Conservation (phyloP, 2,113 vertebrate genomes). For the Cygnus buccinator region DNA sequence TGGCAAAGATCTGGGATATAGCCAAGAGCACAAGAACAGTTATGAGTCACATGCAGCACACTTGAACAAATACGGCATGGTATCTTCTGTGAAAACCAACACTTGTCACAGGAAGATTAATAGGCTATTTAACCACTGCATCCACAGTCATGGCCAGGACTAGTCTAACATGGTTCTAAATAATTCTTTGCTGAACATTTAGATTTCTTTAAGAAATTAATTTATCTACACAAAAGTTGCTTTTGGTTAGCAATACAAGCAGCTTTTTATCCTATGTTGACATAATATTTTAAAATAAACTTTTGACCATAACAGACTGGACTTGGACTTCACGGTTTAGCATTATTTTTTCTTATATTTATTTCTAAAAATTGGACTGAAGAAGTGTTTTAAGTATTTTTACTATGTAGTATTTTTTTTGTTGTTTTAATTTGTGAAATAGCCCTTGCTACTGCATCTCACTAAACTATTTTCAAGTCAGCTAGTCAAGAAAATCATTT, state of each 20-base stretch:
- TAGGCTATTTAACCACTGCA: constrained; percentile 48
- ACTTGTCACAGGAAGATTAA: constrained; percentile 65
- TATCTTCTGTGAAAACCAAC: constrained; percentile 73
- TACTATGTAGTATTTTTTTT: background rate
- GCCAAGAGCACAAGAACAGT: constrained; percentile 71
- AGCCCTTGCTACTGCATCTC: background rate
- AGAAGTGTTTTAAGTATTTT: background rate
- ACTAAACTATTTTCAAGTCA: background rate
- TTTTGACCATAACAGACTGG: background rate
- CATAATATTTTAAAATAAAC: background rate
- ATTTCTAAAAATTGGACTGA: background rate
- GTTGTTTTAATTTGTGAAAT: background rate
- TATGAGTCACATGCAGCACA: constrained; percentile 76
- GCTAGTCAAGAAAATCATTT: background rate
- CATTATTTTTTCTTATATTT: background rate
- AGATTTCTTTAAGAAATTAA: background rate
- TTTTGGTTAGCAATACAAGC: background rate
- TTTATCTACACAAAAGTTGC: background rate
- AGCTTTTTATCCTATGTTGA: background rate
- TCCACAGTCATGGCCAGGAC: background rate
- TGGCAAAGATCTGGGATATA: constrained; percentile 70
- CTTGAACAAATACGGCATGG: constrained; percentile 84
- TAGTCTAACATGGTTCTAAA: background rate
- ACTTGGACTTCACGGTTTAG: background rate
- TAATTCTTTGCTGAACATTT: background rate